These are phyloP conservation scores for Coregonus suidteri DNA, from an alignment of 2,797 vertebrate genomes.

Conservation along the genomic window DNA sequence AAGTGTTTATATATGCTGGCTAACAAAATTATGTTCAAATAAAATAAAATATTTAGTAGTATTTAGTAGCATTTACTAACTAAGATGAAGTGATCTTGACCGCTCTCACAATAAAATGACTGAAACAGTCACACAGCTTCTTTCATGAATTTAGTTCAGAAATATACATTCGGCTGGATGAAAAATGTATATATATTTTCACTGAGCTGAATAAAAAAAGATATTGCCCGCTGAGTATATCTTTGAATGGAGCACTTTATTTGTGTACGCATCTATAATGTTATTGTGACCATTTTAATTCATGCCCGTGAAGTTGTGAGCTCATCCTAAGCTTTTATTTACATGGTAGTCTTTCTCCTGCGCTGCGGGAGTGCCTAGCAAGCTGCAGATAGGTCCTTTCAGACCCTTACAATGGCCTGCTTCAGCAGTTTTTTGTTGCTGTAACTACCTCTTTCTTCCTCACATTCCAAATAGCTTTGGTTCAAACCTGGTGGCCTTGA, in stretches of 20 bases:
- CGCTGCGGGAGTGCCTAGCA: constrained; percentile 69
- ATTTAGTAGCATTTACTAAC: neutral
- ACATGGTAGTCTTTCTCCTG: constrained; percentile 73
- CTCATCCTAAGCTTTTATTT: constrained; percentile 78
- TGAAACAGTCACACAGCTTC: constrained; percentile 26
- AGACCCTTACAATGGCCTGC: constrained; percentile 72
- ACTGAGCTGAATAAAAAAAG: constrained; percentile 47
- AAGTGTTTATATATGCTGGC: constrained; percentile 32
- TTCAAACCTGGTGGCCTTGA: constrained; percentile 80
- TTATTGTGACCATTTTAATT: constrained; percentile 74
- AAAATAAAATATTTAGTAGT: neutral
- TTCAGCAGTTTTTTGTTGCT: constrained; percentile 76
- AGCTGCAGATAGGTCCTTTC: constrained; percentile 74
- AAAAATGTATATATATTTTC: constrained; percentile 56
- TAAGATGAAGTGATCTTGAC: constrained; percentile 19
- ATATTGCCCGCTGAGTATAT: constrained; percentile 51
- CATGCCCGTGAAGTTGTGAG: constrained; percentile 69
- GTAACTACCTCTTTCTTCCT: constrained; percentile 78
- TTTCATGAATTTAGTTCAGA: constrained; percentile 36
- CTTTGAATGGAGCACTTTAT: constrained; percentile 66
- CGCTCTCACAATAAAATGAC: neutral
- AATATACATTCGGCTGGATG: constrained; percentile 35
- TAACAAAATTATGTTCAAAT: neutral
- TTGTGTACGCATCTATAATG: constrained; percentile 68
- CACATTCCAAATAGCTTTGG: constrained; percentile 79